Evolutionary conservation across 2,113 vertebrate genomes (phyloP), one percentile per base, ranked within the genome.

Genomic region (Etheostoma spectabile): DNA sequence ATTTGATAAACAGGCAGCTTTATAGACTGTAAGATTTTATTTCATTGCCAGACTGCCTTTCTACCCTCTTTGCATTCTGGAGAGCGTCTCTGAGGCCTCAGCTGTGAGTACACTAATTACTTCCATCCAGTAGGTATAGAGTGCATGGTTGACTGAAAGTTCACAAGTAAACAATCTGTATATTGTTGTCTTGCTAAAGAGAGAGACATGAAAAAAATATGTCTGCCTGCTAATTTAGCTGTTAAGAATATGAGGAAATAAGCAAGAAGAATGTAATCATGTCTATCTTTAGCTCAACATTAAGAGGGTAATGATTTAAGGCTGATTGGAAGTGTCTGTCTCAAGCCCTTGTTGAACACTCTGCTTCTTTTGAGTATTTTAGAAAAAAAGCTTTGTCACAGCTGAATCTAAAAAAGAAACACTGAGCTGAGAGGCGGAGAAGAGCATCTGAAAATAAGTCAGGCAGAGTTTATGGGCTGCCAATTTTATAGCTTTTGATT

Each of bases 71-170:
- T 76, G 82, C 56, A 85, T 85, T 85, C 83, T 10, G 63, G 24
- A 74, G 81, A 74, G 80, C 16, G 6, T 77, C 84, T 81, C 81
- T 45, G 69, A 89, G 55, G 90, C 85, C 35, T 85, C 88, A 75
- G 83, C 90, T 92, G 89, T 82, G 85, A 90, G 83, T 68, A 42
- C 68, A 55, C 80, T 91, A 90, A 91, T 92, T 86, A 89, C 85
- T 87, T 74, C 65, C 22, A 70, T 70, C 80, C 81, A 81, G 69
- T 83, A n/a, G n/a, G n/a, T n/a, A 79, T 65, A 51, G 80, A 48
- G 75, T 38, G 80, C 85, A 78, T 6, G 83, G 81, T 61, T 77
- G 82, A 77, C 82, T 90, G 72, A 88, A 63, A 87, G 85, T 67
- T 61, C 53, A 63, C 21, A 74, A 80, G 85, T 84, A 85, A 89